Evolutionary conservation across 2,797 vertebrate species (phyloP).

Genomic region (Lindbergichthys nudifrons): DNA sequence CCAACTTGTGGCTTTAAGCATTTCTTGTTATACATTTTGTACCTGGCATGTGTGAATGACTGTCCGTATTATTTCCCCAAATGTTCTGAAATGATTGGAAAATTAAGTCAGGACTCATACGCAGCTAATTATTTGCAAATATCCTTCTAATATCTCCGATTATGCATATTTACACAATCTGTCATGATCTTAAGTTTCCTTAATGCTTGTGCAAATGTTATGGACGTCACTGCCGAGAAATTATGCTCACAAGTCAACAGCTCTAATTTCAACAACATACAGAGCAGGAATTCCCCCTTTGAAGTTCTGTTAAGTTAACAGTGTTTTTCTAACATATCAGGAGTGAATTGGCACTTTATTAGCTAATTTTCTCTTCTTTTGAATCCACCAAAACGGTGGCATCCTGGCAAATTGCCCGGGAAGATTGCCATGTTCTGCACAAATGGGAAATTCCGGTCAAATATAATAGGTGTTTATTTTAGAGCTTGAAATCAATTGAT

Average conservation of each 20-base stretch:
- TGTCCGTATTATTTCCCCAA: not conserved
- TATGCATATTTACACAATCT: constrained; percentile 5
- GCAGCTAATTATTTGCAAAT: constrained; percentile 1
- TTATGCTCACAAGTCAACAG: not conserved
- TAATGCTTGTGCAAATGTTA: constrained; percentile 22
- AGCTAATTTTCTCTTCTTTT: not conserved
- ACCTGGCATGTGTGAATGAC: not conserved
- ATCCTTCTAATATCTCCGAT: not conserved
- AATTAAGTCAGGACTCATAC: not conserved
- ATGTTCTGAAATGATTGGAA: not conserved
- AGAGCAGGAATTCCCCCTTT: not conserved
- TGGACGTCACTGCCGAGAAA: not conserved
- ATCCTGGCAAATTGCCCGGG: not conserved
- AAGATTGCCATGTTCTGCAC: too few relatives aligned
- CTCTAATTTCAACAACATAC: not conserved
- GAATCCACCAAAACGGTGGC: too few relatives aligned
- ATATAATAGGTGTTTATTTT: too few relatives aligned
- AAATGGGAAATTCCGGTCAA: too few relatives aligned
- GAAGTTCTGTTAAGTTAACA: not conserved
- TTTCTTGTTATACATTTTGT: not conserved
- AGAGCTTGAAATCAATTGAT: too few relatives aligned
- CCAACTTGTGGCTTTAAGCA: not conserved
- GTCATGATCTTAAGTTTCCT: constrained; percentile 15
- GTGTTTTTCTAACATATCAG: not conserved
- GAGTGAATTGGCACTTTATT: not conserved